A percentile compares a stretch with the other conserved stretches of the same genome.
Evolutionary conservation across 2,888 invertebrate genomes (phyloP).

Genomic region (Oxycera nigricornis): DNA sequence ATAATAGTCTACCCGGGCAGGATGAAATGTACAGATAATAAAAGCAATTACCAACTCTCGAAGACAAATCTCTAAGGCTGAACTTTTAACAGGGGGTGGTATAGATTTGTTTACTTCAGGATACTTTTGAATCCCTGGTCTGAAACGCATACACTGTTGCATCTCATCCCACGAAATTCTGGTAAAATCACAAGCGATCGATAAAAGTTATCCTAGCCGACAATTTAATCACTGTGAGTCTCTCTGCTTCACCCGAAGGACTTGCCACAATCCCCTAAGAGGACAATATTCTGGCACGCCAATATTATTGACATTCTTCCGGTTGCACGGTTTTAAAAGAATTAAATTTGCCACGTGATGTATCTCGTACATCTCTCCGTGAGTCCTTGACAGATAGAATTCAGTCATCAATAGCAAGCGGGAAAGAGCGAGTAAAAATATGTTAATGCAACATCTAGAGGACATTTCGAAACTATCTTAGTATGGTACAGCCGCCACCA

Average conservation of each 20-base stretch:
- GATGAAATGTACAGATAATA: too few species aligned
- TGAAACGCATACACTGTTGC: too few species aligned
- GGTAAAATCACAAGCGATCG: not conserved
- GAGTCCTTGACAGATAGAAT: not conserved
- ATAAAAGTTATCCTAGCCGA: not conserved
- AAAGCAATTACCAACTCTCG: too few species aligned
- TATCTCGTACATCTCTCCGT: conserved; percentile 11
- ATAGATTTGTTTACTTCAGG: too few species aligned
- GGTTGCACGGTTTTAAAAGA: conserved; percentile 32
- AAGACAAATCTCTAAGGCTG: too few species aligned
- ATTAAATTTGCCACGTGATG: conserved; percentile 39
- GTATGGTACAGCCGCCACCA: conserved; percentile 4
- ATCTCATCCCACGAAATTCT: not conserved
- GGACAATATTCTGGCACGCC: conserved; percentile 2
- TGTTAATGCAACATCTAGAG: conserved; percentile 2
- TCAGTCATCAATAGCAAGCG: not conserved
- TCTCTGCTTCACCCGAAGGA: not conserved
- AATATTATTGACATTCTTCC: conserved; percentile 29
- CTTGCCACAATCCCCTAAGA: not conserved
- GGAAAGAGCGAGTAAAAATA: conserved; percentile 9
- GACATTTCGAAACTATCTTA: not conserved
- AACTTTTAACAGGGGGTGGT: too few species aligned
- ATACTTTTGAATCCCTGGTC: too few species aligned
- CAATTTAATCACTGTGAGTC: conserved; percentile 15
- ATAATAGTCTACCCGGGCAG: too few species aligned